phyloP scores from a whole-genome alignment of 2,888 invertebrate species.

The Drosophila longiperda region DNA sequence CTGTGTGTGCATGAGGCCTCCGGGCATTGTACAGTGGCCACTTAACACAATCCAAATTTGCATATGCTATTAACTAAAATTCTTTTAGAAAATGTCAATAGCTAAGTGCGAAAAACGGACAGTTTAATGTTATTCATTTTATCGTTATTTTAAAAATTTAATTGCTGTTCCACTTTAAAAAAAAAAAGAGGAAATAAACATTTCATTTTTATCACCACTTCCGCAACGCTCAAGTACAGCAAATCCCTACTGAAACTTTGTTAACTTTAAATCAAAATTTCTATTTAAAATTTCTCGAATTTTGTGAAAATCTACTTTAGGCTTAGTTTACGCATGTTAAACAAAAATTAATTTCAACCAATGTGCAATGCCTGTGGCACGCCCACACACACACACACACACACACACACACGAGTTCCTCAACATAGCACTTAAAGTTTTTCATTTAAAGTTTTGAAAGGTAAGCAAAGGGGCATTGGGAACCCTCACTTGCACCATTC shows the following conservation, averaged over 20 bases:
- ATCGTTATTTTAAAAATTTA: not conserved
- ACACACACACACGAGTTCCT: not conserved
- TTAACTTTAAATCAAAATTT: not conserved
- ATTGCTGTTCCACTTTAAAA: not conserved
- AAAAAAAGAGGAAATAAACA: not conserved
- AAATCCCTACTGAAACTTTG: not conserved
- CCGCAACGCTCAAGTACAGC: not conserved
- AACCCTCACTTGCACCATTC: not conserved
- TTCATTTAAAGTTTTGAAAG: conserved; percentile 76
- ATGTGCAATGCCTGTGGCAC: conserved; percentile 31
- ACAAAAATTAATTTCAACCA: conserved; percentile 30
- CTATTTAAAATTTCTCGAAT: not conserved
- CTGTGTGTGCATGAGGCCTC: conserved; percentile 10
- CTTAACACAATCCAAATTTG: conserved; percentile 52
- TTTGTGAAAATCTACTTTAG: not conserved
- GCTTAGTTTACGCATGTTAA: not conserved
- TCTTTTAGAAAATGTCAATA: conserved; percentile 21
- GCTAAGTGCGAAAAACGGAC: not conserved
- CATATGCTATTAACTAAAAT: conserved; percentile 36
- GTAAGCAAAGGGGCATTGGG: conserved; percentile 17
- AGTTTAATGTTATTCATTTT: not conserved
- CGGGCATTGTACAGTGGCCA: conserved; percentile 55
- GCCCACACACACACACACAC: conserved; percentile 7
- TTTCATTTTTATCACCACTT: not conserved
- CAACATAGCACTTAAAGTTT: conserved; percentile 69